phyloP scores from a whole-genome alignment of 2,113 vertebrate genomes.

The Falco punctatus region DNA sequence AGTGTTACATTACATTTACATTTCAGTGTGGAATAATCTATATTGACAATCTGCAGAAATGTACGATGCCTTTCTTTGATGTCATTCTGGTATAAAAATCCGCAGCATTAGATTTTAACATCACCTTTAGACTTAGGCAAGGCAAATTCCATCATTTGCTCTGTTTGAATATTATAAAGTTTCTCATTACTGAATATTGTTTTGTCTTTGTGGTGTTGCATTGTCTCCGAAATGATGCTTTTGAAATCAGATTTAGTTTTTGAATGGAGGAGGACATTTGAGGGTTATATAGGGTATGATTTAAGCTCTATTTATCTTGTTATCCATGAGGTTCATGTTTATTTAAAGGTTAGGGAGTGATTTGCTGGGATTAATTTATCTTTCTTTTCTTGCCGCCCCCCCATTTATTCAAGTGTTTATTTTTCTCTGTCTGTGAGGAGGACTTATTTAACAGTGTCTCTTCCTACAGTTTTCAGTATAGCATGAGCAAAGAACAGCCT shows the following conservation, averaged over 20 bases:
- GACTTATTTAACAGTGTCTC: background rate
- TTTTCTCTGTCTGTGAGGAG: background rate
- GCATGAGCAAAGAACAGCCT: background rate
- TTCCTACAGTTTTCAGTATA: background rate
- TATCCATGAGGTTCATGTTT: background rate
- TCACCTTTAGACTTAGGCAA: background rate
- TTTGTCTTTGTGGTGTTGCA: background rate
- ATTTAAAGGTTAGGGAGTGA: background rate
- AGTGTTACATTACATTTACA: background rate
- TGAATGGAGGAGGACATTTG: background rate
- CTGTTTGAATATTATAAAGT: background rate
- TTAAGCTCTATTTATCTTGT: background rate
- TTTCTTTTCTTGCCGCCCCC: background rate
- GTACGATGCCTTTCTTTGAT: background rate
- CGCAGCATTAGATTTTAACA: background rate
- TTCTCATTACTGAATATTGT: background rate
- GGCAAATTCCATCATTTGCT: background rate
- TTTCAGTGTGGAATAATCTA: background rate
- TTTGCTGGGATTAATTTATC: background rate
- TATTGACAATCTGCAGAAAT: background rate
- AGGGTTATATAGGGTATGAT: background rate
- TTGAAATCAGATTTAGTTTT: background rate
- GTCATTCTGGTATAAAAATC: background rate
- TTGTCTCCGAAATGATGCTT: background rate
- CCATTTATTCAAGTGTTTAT: background rate